phyloP scores from a whole-genome alignment of 1,140 invertebrate genomes.

The Bombus pyrosoma region DNA sequence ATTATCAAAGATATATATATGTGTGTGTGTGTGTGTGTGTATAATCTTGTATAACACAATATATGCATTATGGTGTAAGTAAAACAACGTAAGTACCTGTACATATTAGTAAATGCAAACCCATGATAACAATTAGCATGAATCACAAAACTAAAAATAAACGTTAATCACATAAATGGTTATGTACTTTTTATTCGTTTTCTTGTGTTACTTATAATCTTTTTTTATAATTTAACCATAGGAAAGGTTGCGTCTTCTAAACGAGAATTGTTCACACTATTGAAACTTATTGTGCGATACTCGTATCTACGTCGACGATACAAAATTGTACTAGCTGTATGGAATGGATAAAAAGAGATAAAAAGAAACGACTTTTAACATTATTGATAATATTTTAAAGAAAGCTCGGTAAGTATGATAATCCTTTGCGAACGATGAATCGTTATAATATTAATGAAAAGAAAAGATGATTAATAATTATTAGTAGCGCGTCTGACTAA shows the following conservation, averaged over 20 bases:
- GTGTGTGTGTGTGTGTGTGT: slow-evolving; percentile 18
- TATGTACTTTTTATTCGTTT: slow-evolving; percentile 37
- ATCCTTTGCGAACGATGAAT: neutral
- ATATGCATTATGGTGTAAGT: slow-evolving; percentile 32
- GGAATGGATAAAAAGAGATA: neutral
- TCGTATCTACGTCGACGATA: neutral
- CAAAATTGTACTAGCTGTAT: neutral
- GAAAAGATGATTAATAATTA: slow-evolving; percentile 14
- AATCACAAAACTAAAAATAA: slow-evolving; percentile 11
- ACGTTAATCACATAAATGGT: slow-evolving; percentile 35
- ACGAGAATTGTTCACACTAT: neutral
- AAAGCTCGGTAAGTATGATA: slow-evolving; percentile 17
- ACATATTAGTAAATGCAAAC: slow-evolving; percentile 32
- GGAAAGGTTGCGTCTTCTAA: neutral
- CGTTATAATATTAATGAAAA: slow-evolving; percentile 26
- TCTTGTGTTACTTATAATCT: slow-evolving; percentile 19
- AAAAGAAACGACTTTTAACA: neutral
- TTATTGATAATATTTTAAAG: slow-evolving; percentile 24
- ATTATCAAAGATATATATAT: slow-evolving; percentile 54
- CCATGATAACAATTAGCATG: slow-evolving; percentile 3
- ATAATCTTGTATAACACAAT: slow-evolving; percentile 57
- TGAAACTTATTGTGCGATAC: neutral
- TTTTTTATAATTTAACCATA: neutral
- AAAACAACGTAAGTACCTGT: slow-evolving; percentile 42
- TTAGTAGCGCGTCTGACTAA: slow-evolving; percentile 6